A percentile compares a stretch with the other conserved stretches of the same genome.
phyloP scores from a whole-genome alignment of 2,797 vertebrate species.

The Cossypha niveicapilla region DNA sequence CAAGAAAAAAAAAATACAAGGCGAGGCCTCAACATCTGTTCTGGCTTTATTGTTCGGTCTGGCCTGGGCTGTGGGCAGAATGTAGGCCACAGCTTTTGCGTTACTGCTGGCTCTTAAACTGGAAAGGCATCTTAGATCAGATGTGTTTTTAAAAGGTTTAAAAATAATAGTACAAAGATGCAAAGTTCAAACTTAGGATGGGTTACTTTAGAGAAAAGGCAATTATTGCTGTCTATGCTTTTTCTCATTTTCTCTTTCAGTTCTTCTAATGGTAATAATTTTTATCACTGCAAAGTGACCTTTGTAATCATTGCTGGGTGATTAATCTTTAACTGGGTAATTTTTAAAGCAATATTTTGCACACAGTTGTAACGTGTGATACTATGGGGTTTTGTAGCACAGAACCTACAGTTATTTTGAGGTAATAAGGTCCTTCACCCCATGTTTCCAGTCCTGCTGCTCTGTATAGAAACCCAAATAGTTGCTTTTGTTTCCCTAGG shows the following conservation, averaged over 20 bases:
- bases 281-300: constrained; percentile 49
- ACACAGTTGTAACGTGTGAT: not conserved
- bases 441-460: not conserved
- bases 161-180: not conserved
- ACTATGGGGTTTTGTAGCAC: not conserved
- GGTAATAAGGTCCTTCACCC: not conserved
- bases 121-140: not conserved
- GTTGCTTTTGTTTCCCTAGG: not conserved
- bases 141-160: not conserved
- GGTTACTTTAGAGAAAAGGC: not conserved
- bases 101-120: not conserved
- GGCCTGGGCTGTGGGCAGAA: constrained; percentile 9
- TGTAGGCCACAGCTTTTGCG: not conserved
- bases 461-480: not conserved
- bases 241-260: not conserved
- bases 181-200: not conserved
- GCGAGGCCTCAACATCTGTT: constrained; percentile 54
- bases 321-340: constrained; percentile 62
- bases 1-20: not conserved
- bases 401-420: not conserved
- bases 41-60: constrained; percentile 2
- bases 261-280: constrained; percentile 26
- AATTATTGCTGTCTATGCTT: not conserved
- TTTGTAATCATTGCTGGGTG: constrained; percentile 51
- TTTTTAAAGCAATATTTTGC: constrained; percentile 50